Conservation (phyloP, 2,888 invertebrate genomes). For the Flexamia atlantica region DNA sequence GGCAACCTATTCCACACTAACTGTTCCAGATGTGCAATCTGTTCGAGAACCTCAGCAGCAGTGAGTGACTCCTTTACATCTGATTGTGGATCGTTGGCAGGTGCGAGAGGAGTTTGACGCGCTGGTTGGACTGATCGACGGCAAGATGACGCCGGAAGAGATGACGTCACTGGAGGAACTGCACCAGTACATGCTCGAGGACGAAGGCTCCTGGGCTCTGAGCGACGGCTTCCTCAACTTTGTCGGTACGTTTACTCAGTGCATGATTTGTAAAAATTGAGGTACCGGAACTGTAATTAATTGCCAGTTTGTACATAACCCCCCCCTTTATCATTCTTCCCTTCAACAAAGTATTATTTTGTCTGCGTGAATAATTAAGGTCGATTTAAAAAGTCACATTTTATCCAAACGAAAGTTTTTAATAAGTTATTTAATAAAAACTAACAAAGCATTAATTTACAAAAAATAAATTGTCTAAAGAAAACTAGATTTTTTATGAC, state of each 20-base stretch:
- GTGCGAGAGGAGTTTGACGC: slow-evolving; percentile 86
- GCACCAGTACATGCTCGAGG: slow-evolving; percentile 91
- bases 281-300: too few relatives aligned
- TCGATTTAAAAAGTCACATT: too few relatives aligned
- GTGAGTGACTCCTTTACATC: slow-evolving; percentile 96
- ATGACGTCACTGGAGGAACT: slow-evolving; percentile 88
- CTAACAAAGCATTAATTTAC: too few relatives aligned
- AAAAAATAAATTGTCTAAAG: too few relatives aligned
- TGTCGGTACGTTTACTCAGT: slow-evolving; percentile 78
- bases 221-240: slow-evolving; percentile 92
- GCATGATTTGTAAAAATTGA: too few relatives aligned
- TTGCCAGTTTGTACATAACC: too few relatives aligned
- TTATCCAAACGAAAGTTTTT: too few relatives aligned
- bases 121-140: slow-evolving; percentile 83
- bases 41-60: slow-evolving; percentile 92
- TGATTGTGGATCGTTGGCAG: slow-evolving; percentile 91
- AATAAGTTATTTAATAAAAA: too few relatives aligned
- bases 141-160: slow-evolving; percentile 86
- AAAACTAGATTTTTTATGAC: too few relatives aligned
- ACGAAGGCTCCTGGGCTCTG: slow-evolving; percentile 95
- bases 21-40: slow-evolving; percentile 88
- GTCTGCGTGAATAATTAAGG: too few relatives aligned
- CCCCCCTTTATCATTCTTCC: too few relatives aligned
- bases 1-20: slow-evolving; percentile 36
- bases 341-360: too few relatives aligned